phyloP scores from a whole-genome alignment of 1,140 invertebrate genomes.

The Popillia japonica region DNA sequence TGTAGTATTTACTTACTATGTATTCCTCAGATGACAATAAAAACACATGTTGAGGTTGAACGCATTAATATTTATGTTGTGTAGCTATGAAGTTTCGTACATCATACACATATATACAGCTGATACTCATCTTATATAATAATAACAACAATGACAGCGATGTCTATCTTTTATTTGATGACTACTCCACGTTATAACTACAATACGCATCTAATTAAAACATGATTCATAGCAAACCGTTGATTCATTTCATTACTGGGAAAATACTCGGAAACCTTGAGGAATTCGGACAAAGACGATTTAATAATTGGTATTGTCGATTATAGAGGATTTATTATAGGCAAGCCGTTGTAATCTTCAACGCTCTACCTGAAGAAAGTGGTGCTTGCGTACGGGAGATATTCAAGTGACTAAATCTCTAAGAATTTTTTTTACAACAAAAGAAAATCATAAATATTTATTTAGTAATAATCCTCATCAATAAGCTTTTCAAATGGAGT shows the following conservation, averaged over 20 bases:
- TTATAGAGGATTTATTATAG: not conserved
- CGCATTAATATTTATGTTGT: not conserved
- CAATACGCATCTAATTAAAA: conserved; percentile 17
- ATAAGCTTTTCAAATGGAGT: no score
- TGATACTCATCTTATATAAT: conserved; percentile 10
- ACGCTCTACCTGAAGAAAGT: no score
- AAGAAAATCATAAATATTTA: no score
- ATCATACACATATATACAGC: not conserved
- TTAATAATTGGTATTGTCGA: not conserved
- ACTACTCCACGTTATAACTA: not conserved
- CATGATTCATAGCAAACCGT: not conserved
- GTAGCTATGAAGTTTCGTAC: no score
- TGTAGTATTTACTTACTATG: not conserved
- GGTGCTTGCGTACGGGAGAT: not conserved
- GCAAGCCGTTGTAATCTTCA: no score
- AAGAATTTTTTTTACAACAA: no score
- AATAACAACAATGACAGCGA: conserved; percentile 18
- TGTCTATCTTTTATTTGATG: not conserved
- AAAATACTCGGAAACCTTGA: not conserved
- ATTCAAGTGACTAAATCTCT: not conserved
- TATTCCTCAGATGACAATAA: not conserved
- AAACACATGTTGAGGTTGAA: not conserved
- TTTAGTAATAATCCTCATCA: no score
- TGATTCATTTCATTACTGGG: not conserved
- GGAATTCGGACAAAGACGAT: not conserved